These are phyloP conservation scores for Caenorhabditis drosophilae DNA, from an alignment of 2,888 invertebrate genomes.

Conservation along the genomic window DNA sequence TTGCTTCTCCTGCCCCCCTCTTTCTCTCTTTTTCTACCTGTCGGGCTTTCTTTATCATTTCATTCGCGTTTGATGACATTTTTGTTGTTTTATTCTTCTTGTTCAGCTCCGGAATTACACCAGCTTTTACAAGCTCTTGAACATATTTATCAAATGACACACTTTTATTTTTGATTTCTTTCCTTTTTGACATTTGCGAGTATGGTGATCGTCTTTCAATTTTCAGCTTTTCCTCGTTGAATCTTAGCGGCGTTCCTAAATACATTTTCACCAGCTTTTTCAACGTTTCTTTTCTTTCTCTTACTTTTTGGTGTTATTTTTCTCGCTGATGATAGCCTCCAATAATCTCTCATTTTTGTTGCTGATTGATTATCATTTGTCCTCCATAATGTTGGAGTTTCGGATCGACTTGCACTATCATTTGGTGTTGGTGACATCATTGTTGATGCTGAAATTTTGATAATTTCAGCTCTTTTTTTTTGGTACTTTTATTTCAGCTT, in stretches of 20 bases:
- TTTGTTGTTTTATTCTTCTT: neutral
- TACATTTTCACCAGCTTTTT: too few species aligned
- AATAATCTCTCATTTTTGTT: slow-evolving; percentile 17
- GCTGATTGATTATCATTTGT: neutral
- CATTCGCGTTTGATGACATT: too few species aligned
- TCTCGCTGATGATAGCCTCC: slow-evolving; percentile 6
- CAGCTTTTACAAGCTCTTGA: neutral
- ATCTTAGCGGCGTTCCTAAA: too few species aligned
- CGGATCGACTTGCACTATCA: slow-evolving; percentile 30
- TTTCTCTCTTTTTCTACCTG: too few species aligned
- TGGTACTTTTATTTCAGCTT: too few species aligned
- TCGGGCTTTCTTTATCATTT: too few species aligned
- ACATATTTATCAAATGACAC: neutral
- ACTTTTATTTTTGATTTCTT: neutral
- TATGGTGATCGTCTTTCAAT: neutral
- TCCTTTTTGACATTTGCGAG: neutral
- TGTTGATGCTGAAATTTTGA: neutral
- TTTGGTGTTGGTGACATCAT: slow-evolving; percentile 28
- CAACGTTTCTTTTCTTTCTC: neutral
- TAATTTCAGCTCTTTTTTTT: too few species aligned
- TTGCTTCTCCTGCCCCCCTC: neutral
- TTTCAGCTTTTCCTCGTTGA: too few species aligned
- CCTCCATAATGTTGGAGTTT: slow-evolving; percentile 8
- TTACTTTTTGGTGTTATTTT: slow-evolving; percentile 2
- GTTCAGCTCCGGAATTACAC: neutral